These are phyloP conservation scores for Musca domestica DNA, from an alignment of 1,140 invertebrate genomes.

Conservation along the genomic window DNA sequence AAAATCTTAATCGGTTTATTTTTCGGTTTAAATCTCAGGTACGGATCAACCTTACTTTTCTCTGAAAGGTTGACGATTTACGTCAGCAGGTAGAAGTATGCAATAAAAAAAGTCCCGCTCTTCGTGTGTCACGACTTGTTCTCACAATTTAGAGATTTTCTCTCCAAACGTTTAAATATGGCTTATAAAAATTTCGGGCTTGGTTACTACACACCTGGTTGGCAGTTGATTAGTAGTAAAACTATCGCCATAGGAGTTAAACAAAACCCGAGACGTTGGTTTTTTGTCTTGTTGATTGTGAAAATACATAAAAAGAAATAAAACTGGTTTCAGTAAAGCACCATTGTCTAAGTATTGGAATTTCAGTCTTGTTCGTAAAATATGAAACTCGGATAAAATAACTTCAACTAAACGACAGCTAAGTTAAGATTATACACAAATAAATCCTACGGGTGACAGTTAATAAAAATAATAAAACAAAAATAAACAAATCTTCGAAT, in stretches of 20 bases:
- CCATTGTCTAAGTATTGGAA: background rate
- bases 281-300: background rate
- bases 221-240: conserved; percentile 1
- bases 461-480: background rate
- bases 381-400: too few species aligned
- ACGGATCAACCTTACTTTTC: too few species aligned
- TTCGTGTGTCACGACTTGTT: background rate
- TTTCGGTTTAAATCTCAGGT: too few species aligned
- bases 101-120: background rate
- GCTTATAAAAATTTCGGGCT: background rate
- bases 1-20: too few species aligned
- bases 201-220: background rate
- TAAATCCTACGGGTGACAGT: background rate
- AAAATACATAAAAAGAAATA: background rate
- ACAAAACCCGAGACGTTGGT: background rate
- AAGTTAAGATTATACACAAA: background rate
- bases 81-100: background rate
- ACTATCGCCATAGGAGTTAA: conserved; percentile 6
- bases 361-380: background rate
- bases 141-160: background rate
- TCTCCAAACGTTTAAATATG: background rate
- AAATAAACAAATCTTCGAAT: background rate
- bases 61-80: too few species aligned
- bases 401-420: background rate
- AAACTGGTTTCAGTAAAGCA: conserved; percentile 2